Percentiles rank a stretch among this genome's conserved stretches.
phyloP scores from a whole-genome alignment of 2,113 vertebrate genomes.

The Dermatemys mawii region DNA sequence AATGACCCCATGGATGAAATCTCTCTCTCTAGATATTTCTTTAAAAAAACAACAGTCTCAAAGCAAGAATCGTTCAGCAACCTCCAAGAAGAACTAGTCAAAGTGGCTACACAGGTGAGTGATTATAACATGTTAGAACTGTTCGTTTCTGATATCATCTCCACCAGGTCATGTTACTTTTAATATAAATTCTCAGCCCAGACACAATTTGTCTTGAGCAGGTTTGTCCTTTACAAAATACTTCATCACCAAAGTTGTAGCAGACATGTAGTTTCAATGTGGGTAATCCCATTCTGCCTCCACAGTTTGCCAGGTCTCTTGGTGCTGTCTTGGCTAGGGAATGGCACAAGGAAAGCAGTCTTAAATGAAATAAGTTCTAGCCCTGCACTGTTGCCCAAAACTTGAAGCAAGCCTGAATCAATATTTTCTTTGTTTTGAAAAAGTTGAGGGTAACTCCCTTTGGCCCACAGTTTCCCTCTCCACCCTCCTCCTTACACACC shows the following conservation, averaged over 20 bases:
- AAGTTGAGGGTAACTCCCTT: background rate
- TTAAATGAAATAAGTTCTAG: background rate
- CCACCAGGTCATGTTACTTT: background rate
- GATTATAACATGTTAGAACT: background rate
- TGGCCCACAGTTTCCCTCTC: background rate
- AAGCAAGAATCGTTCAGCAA: background rate
- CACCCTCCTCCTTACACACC: fast-evolving
- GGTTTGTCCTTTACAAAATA: background rate
- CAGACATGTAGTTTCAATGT: background rate
- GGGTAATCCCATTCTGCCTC: fast-evolving
- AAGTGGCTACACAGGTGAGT: fast-evolving
- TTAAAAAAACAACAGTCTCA: no score
- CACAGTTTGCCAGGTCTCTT: background rate
- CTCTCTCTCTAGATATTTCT: no score
- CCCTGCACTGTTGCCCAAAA: fast-evolving
- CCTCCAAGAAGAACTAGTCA: background rate
- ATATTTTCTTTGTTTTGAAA: background rate
- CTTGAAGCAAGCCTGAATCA: background rate
- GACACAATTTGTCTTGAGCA: background rate
- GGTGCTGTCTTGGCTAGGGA: background rate
- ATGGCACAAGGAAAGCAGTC: background rate
- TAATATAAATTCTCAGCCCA: background rate
- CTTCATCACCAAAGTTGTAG: background rate
- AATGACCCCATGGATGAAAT: no score
- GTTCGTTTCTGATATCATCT: background rate